Evolutionary conservation across 2,797 vertebrate genomes (phyloP), one percentile per base, ranked within the genome.

Genomic region (Borostomias antarcticus): DNA sequence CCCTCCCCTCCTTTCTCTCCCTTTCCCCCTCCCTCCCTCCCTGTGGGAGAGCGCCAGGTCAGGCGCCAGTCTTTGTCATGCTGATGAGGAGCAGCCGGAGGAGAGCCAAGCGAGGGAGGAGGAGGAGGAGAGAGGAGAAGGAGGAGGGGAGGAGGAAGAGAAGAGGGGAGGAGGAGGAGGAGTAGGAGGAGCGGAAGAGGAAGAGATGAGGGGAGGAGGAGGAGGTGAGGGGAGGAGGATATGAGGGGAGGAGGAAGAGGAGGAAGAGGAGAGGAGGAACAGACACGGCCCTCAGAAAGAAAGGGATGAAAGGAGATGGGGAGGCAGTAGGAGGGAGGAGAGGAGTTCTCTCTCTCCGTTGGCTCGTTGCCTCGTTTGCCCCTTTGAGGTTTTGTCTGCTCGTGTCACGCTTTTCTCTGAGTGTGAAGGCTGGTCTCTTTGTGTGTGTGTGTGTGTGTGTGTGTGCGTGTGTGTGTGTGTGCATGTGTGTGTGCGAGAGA

Each of bases 41-140:
- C 9, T 62, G 45, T 61, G n/a, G n/a, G n/a, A n/a, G n/a, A n/a
- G n/a, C n/a, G 17, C 53, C 51, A 25, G 63, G 75, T 76, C 75
- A 64, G 82, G 78, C 17, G 33, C 62, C 63, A 75, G 61, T 66
- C 74, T 89, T 85, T 91, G 86, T 90, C 76, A 77, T 83, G 72
- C 54, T 80, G 73, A 88, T 78, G 73, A 61, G 48, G 70, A 72
- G 3, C 28, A 53, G 61, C 3, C 26, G 32, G 66, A 30, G 71
- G 68, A 66, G 50, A 70, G 35, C n/a, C 58, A 60, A 72, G 37
- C 56, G 58, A 65, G 43, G 59, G 52, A 74, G 50, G 35, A 29
- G 61, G 43, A 47, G 48, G 62, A 58, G 48, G 58, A 32, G 37
- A 57, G 23, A 19, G 17, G 21, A 6, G 47, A 40, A 64, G 58